Evolutionary conservation across 2,113 vertebrate species (phyloP), one percentile per base, ranked within the genome.

Genomic region (Aspidoscelis tigris): DNA sequence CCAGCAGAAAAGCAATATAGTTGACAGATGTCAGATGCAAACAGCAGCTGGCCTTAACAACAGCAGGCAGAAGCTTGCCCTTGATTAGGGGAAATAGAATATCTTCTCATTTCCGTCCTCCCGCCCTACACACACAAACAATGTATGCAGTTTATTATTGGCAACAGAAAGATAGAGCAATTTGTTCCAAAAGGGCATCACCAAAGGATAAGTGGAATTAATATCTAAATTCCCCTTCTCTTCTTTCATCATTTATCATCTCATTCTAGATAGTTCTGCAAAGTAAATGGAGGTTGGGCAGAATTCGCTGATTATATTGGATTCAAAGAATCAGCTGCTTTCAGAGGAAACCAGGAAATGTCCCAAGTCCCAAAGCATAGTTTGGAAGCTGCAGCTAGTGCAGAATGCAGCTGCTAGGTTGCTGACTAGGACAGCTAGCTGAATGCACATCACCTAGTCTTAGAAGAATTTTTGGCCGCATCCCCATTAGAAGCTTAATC

Each of bases 151-250:
- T 69, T 85, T 85, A n/a, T 68, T 6, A 64, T 70, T 82, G 47
- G 61, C 10, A 7, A 80, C 26, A 20, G 86, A 84, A 89, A 76
- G 77, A 2, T 18, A 53, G 81, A 64, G 20, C 86, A 88, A 91
- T 80, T 90, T 39, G 44, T 86, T 91, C 89, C 86, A 88, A 82
- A 86, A 55, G 68, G 72, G 65, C 21, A 61, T 58, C 33, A 81
- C 24, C 80, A 61, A 86, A 41, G 1, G 84, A 44, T 86, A 50
- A 74, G 81, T 84, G 84, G 92, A 94, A 90, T 82, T 22, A 75
- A 82, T 87, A 3, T 26, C 3, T 84, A 16, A 58, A 18, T 24
- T 81, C 4, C 24, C 3, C 0, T 24, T 74, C 79, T 85, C 77
- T 43, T 69, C 88, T 78, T 33, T 64, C 78, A 68, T 0, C 0